phyloP scores from a whole-genome alignment of 2,888 invertebrate species.

The Caenorhabditis sp. region DNA sequence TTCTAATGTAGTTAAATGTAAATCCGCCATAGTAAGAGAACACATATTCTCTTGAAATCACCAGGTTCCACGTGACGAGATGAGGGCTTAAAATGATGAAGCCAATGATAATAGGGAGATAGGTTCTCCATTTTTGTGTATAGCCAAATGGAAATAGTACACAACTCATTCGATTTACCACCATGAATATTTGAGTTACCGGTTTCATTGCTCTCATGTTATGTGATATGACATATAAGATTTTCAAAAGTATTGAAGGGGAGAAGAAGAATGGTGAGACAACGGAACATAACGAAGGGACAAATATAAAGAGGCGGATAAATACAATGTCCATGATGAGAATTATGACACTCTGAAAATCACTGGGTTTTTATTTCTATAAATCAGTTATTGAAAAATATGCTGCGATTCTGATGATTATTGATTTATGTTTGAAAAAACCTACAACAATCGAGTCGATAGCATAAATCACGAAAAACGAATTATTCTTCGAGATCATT shows the following conservation, averaged over 20 bases:
- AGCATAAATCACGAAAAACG: not conserved
- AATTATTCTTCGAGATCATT: not conserved
- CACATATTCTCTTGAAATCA: conserved; percentile 3
- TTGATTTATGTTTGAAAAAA: not conserved
- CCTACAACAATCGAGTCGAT: conserved; percentile 24
- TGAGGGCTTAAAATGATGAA: not conserved
- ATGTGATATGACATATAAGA: conserved; percentile 3
- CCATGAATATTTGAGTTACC: conserved; percentile 23
- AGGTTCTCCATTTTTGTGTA: conserved; percentile 7
- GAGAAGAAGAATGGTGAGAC: conserved; percentile 8
- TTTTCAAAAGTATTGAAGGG: conserved; percentile 8
- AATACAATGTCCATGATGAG: conserved; percentile 11
- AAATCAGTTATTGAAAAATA: too few species aligned
- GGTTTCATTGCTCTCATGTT: conserved; percentile 10
- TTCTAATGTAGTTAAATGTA: not conserved
- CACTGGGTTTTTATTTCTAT: too few species aligned
- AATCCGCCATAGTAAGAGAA: not conserved
- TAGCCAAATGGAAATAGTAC: conserved; percentile 8
- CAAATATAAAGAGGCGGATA: conserved; percentile 8
- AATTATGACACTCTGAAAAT: conserved; percentile 3
- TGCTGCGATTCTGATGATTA: too few species aligned
- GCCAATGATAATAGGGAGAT: not conserved
- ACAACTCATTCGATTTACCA: conserved; percentile 24
- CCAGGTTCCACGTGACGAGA: conserved; percentile 13
- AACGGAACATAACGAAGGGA: conserved; percentile 11